phyloP scores from a whole-genome alignment of 2,888 invertebrate genomes.

The Conops quadrifasciatus region DNA sequence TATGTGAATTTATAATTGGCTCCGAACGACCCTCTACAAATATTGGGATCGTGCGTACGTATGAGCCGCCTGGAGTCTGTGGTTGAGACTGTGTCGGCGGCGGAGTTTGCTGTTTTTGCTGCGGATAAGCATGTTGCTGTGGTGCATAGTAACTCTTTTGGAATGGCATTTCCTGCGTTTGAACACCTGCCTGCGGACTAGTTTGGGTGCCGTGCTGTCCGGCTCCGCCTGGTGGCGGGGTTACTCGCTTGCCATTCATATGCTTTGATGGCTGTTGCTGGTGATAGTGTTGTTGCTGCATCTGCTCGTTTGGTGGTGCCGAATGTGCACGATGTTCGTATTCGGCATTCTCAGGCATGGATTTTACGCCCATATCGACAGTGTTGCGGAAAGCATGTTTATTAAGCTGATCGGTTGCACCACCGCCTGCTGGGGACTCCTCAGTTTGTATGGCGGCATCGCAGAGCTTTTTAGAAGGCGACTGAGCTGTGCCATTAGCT shows the following conservation, averaged over 20 bases:
- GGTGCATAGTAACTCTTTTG: slow-evolving; percentile 43
- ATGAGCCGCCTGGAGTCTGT: slow-evolving; percentile 59
- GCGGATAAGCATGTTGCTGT: slow-evolving; percentile 36
- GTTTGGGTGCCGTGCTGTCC: slow-evolving; percentile 58
- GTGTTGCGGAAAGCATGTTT: slow-evolving; percentile 80
- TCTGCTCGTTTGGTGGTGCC: slow-evolving; percentile 73
- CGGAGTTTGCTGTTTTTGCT: slow-evolving; percentile 49
- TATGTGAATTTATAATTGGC: slow-evolving; percentile 73
- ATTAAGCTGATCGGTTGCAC: slow-evolving; percentile 63
- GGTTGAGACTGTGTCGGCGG: slow-evolving; percentile 56
- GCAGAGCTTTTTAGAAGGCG: slow-evolving; percentile 59
- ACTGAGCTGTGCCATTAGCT: slow-evolving; percentile 47
- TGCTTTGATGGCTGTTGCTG: slow-evolving; percentile 51
- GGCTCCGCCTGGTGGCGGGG: slow-evolving; percentile 42
- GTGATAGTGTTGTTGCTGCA: slow-evolving; percentile 51
- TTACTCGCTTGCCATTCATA: slow-evolving; percentile 47
- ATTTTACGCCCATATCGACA: slow-evolving; percentile 78
- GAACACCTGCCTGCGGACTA: slow-evolving; percentile 52
- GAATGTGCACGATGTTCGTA: slow-evolving; percentile 78
- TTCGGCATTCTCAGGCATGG: slow-evolving; percentile 66
- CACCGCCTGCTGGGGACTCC: slow-evolving; percentile 47
- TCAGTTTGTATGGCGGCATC: slow-evolving; percentile 66
- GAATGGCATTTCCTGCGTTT: slow-evolving; percentile 42
- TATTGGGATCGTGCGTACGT: slow-evolving; percentile 84
- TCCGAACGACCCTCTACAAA: slow-evolving; percentile 86